phyloP scores from a whole-genome alignment of 2,888 invertebrate species.

The Caenorhabditis plicata region DNA sequence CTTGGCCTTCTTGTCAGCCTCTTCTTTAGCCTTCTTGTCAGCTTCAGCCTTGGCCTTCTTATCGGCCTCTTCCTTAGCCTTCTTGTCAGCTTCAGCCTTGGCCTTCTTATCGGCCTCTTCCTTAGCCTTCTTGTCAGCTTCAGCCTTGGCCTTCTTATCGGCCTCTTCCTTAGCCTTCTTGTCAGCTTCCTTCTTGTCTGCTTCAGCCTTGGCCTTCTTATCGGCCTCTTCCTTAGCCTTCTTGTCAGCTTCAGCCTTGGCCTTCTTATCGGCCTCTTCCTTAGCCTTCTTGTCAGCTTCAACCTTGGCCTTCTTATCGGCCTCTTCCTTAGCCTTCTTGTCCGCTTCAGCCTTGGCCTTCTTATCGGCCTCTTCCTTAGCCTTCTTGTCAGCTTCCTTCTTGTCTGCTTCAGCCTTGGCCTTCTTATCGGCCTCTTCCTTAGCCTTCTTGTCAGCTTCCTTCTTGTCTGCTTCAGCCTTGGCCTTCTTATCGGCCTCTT shows the following conservation, averaged over 20 bases:
- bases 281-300: neutral
- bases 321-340: neutral
- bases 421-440: neutral
- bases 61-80: too few species aligned
- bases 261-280: neutral
- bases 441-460: neutral
- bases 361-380: slow-evolving; percentile 8
- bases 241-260: neutral
- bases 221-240: neutral
- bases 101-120: too few species aligned
- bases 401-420: too few species aligned
- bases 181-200: too few species aligned
- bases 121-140: too few species aligned
- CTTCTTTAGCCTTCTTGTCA: too few species aligned
- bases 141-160: too few species aligned
- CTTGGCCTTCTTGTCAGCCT: too few species aligned
- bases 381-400: too few species aligned
- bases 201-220: neutral
- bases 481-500: neutral
- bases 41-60: too few species aligned
- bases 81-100: too few species aligned
- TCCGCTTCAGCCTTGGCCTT: slow-evolving; percentile 13
- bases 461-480: neutral
- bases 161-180: neutral
- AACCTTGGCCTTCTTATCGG: too few species aligned